These are phyloP conservation scores for Calephelis perditalis DNA, from an alignment of 2,888 invertebrate species.

Conservation along the genomic window DNA sequence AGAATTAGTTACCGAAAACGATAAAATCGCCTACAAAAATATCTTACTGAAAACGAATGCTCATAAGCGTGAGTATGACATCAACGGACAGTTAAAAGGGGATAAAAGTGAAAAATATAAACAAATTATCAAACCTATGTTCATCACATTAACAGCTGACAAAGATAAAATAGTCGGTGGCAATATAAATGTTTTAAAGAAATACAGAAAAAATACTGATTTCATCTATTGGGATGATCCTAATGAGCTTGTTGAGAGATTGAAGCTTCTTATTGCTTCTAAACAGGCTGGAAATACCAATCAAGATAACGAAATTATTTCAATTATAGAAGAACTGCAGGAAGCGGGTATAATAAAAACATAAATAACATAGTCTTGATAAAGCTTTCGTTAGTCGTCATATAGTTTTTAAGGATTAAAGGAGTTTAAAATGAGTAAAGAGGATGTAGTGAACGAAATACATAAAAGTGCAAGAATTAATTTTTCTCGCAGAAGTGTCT, in stretches of 20 bases:
- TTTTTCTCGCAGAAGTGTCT: slow-evolving; percentile 39
- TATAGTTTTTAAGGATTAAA: too few relatives aligned
- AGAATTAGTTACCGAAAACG: neutral
- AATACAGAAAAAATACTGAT: neutral
- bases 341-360: slow-evolving; percentile 11
- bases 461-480: slow-evolving; percentile 29
- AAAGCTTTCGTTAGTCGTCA: too few relatives aligned
- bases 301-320: slow-evolving; percentile 39
- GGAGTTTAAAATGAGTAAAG: too few relatives aligned
- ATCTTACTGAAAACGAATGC: neutral
- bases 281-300: slow-evolving; percentile 31
- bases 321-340: slow-evolving; percentile 31
- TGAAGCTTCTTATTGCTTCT: slow-evolving; percentile 36
- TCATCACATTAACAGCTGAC: neutral
- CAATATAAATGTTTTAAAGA: neutral
- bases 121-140: neutral
- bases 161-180: too few relatives aligned
- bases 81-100: neutral
- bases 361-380: neutral
- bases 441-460: neutral
- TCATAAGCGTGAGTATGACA: neutral
- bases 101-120: neutral
- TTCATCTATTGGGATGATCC: neutral
- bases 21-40: neutral
- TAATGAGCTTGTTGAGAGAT: slow-evolving; percentile 36